A percentile compares a stretch with the other conserved stretches of the same genome.
Conservation (phyloP, 2,888 invertebrate species). For the Syritta pipiens region DNA sequence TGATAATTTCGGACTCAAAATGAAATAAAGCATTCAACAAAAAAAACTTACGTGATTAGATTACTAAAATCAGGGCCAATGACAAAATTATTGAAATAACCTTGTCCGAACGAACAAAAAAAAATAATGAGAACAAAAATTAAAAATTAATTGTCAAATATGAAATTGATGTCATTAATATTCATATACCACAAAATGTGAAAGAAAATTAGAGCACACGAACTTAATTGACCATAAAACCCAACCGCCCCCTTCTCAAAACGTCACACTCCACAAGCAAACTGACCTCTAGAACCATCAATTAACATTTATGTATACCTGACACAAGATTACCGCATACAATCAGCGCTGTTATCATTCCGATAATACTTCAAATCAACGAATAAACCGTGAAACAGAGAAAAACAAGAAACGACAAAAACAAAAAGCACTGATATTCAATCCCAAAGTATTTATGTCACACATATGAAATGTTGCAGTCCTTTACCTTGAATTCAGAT, state of each 20-base stretch:
- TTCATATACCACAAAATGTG: too few relatives aligned
- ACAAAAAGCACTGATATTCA: neutral
- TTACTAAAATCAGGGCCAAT: slow-evolving; percentile 1
- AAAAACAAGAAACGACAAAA: neutral
- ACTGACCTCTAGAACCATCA: slow-evolving; percentile 3
- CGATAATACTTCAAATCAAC: too few relatives aligned
- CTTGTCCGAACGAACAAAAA: slow-evolving; percentile 9
- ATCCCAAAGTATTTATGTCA: slow-evolving; percentile 29
- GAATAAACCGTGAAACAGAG: neutral
- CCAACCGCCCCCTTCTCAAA: too few relatives aligned
- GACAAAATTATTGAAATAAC: neutral
- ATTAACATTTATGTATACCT: slow-evolving; percentile 13
- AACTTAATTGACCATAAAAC: slow-evolving; percentile 14
- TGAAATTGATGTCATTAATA: too few relatives aligned
- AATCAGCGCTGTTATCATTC: neutral
- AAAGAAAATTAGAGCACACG: too few relatives aligned
- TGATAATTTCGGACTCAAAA: too few relatives aligned
- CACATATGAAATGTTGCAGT: slow-evolving; percentile 37
- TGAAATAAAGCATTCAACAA: neutral
- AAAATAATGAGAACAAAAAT: too few relatives aligned
- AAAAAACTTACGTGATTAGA: slow-evolving; percentile 20
- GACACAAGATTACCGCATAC: slow-evolving; percentile 20
- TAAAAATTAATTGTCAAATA: neutral
- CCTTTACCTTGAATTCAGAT: slow-evolving; percentile 64
- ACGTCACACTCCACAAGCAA: too few relatives aligned